phyloP scores from a whole-genome alignment of 2,888 invertebrate genomes.

The Rhingia campestris region DNA sequence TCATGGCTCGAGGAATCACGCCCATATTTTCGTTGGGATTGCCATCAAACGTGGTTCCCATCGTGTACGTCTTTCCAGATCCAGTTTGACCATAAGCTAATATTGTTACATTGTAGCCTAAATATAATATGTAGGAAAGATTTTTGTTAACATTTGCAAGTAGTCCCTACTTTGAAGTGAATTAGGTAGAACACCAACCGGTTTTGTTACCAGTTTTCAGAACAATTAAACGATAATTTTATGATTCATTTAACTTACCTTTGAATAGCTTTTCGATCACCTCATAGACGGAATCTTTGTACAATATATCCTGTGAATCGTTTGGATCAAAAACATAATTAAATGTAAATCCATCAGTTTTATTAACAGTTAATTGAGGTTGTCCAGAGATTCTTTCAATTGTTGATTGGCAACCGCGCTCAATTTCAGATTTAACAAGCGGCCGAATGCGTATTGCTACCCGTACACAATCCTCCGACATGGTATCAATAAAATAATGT shows the following conservation, averaged over 20 bases:
- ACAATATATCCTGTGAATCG: slow-evolving; percentile 89
- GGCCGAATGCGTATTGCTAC: slow-evolving; percentile 94
- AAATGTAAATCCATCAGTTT: slow-evolving; percentile 90
- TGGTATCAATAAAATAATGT: slow-evolving; percentile 7
- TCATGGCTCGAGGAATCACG: slow-evolving; percentile 93
- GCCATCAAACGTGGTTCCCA: slow-evolving; percentile 92
- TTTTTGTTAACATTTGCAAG: not conserved
- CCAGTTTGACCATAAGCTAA: slow-evolving; percentile 97
- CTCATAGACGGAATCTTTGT: slow-evolving; percentile 87
- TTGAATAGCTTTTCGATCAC: slow-evolving; percentile 90
- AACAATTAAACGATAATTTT: not conserved
- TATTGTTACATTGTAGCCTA: slow-evolving; percentile 96
- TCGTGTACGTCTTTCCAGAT: slow-evolving; percentile 96
- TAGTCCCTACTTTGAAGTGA: not conserved
- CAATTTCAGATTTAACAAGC: slow-evolving; percentile 88
- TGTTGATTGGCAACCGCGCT: slow-evolving; percentile 89
- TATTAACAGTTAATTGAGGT: slow-evolving; percentile 88
- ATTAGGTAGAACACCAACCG: not conserved
- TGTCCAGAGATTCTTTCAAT: slow-evolving; percentile 86
- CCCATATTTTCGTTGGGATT: slow-evolving; percentile 87
- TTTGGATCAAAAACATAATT: slow-evolving; percentile 91
- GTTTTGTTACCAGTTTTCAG: not conserved
- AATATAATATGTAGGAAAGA: slow-evolving; percentile 4
- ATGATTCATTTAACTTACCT: slow-evolving; percentile 83
- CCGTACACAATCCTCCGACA: slow-evolving; percentile 80